Evolutionary conservation across 2,113 vertebrate genomes (phyloP).

Genomic region (Corythornis madagascariensis): DNA sequence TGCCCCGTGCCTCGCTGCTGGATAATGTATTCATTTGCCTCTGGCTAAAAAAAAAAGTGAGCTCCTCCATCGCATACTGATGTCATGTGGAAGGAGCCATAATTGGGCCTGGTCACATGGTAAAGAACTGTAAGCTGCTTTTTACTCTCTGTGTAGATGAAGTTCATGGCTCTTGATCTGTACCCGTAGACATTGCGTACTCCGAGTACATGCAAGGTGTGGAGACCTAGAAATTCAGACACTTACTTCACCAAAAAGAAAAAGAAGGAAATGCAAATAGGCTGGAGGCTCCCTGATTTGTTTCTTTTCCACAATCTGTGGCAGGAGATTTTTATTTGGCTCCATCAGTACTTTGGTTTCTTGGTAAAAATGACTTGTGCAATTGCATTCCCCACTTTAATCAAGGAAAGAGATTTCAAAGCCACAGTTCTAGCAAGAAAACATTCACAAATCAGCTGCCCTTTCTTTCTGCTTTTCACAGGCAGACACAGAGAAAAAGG

Average conservation of each 20-base stretch:
- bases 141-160: not conserved
- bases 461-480: not conserved
- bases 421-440: not conserved
- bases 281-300: not conserved
- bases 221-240: not conserved
- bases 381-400: slow-evolving; percentile 32
- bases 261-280: not conserved
- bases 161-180: not conserved
- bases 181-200: not conserved
- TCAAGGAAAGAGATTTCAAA: slow-evolving; percentile 5
- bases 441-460: not conserved
- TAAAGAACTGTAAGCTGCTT: not conserved
- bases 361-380: slow-evolving; percentile 34
- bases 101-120: slow-evolving; percentile 58
- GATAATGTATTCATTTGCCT: slow-evolving; percentile 80
- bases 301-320: not conserved
- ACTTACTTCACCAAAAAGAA: not conserved
- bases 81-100: slow-evolving; percentile 51
- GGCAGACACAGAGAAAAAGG: not conserved
- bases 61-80: slow-evolving; percentile 70
- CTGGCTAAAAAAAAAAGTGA: slow-evolving; percentile 64
- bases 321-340: slow-evolving; percentile 26
- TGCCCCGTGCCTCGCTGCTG: slow-evolving; percentile 61
- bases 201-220: fast-evolving
- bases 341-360: not conserved